Evolutionary conservation across 2,113 vertebrate species (phyloP).

Genomic region (Ammodramus savannarum): DNA sequence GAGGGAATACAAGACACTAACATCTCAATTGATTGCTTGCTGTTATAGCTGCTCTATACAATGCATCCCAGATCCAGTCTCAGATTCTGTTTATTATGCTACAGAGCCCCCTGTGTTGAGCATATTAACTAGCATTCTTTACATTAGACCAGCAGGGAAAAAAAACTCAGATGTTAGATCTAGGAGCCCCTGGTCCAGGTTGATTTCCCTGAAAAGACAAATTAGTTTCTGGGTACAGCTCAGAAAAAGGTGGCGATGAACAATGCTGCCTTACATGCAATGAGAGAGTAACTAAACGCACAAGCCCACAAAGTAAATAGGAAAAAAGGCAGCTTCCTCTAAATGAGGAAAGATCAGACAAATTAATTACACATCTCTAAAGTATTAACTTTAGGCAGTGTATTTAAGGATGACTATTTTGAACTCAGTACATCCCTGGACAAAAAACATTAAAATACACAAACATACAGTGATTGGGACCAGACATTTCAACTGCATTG

Average conservation of each 20-base stretch:
- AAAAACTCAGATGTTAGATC: background rate
- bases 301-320: background rate
- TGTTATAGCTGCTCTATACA: background rate
- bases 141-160: background rate
- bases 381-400: background rate
- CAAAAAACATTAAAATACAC: background rate
- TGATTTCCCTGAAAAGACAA: background rate
- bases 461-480: background rate
- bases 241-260: background rate
- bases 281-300: background rate
- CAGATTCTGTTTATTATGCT: conserved; percentile 27
- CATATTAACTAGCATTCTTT: background rate
- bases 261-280: background rate
- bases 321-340: background rate
- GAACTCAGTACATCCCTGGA: background rate
- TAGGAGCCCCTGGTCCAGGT: background rate
- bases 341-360: background rate
- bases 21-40: background rate
- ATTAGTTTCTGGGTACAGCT: background rate
- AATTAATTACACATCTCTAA: background rate
- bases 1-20: background rate
- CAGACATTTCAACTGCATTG: background rate
- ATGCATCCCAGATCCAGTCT: background rate
- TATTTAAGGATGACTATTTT: background rate
- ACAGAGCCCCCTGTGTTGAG: conserved; percentile 50